phyloP scores from a whole-genome alignment of 2,113 vertebrate species.

The Indicator maculatus region DNA sequence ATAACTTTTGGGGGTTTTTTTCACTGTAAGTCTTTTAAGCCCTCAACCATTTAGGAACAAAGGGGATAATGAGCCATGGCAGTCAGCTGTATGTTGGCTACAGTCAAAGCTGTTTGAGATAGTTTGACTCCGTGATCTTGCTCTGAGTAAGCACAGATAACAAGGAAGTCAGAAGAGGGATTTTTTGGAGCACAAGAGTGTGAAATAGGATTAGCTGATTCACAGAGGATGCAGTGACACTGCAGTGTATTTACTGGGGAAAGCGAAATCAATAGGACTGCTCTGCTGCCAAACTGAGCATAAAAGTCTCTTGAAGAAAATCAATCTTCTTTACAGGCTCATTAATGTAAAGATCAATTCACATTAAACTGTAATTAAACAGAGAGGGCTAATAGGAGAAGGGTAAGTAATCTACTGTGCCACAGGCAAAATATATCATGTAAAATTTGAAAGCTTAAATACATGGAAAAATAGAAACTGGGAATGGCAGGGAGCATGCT shows the following conservation, averaged over 20 bases:
- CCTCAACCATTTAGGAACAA: background rate
- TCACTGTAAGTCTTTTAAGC: slow-evolving; percentile 3
- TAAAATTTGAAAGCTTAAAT: background rate
- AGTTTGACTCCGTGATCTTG: background rate
- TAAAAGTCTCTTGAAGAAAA: slow-evolving; percentile 55
- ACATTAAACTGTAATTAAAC: slow-evolving; percentile 74
- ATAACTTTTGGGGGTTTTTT: background rate
- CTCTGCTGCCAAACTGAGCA: slow-evolving; percentile 57
- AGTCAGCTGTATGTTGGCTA: background rate
- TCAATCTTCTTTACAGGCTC: slow-evolving; percentile 71
- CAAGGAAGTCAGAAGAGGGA: background rate
- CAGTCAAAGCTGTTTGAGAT: slow-evolving; percentile 16
- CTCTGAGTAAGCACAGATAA: slow-evolving; percentile 3
- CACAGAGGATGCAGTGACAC: slow-evolving; percentile 33
- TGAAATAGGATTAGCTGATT: slow-evolving; percentile 74
- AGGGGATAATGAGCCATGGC: background rate
- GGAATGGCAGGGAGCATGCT: background rate
- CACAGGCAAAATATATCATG: background rate
- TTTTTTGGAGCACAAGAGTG: slow-evolving; percentile 48
- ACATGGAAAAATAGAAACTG: background rate
- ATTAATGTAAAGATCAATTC: slow-evolving; percentile 70
- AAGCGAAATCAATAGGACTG: slow-evolving; percentile 62
- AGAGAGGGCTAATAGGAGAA: slow-evolving; percentile 27
- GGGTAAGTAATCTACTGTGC: slow-evolving; percentile 5
- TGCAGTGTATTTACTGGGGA: slow-evolving; percentile 18